phyloP scores from a whole-genome alignment of 2,888 invertebrate genomes.

The Tenthredo distinguenda region DNA sequence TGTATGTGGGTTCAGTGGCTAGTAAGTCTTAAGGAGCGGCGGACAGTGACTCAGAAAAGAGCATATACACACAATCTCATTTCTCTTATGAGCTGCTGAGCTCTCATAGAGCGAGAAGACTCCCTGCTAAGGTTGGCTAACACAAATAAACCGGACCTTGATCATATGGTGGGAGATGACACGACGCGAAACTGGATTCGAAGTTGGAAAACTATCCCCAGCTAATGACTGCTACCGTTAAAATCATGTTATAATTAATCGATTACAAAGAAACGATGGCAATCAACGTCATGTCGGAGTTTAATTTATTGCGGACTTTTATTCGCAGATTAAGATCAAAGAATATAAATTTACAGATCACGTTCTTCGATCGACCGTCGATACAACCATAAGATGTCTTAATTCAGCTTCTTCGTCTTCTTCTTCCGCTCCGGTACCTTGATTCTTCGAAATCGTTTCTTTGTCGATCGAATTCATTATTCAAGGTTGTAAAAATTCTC shows the following conservation, averaged over 20 bases:
- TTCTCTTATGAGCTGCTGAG: conserved; percentile 8
- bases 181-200: conserved; percentile 24
- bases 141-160: conserved; percentile 37
- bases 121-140: conserved; percentile 17
- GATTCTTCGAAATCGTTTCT: background rate
- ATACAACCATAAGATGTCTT: conserved; percentile 11
- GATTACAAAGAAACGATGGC: conserved; percentile 13
- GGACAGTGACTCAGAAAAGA: conserved; percentile 19
- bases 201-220: conserved; percentile 22
- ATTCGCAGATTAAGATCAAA: background rate
- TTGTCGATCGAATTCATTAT: conserved; percentile 24
- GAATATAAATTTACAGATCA: background rate
- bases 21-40: conserved; percentile 13
- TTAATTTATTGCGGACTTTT: conserved; percentile 24
- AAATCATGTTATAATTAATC: conserved; percentile 39
- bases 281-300: conserved; percentile 20
- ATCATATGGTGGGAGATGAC: conserved; percentile 26
- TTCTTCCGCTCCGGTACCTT: background rate
- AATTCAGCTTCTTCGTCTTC: background rate
- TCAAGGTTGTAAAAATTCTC: conserved; percentile 25
- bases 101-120: background rate
- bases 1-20: conserved; percentile 18
- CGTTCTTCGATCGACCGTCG: background rate
- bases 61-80: background rate
- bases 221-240: conserved; percentile 44